Conservation (phyloP, 1,140 invertebrate species). For the Pteromalus puparum region DNA sequence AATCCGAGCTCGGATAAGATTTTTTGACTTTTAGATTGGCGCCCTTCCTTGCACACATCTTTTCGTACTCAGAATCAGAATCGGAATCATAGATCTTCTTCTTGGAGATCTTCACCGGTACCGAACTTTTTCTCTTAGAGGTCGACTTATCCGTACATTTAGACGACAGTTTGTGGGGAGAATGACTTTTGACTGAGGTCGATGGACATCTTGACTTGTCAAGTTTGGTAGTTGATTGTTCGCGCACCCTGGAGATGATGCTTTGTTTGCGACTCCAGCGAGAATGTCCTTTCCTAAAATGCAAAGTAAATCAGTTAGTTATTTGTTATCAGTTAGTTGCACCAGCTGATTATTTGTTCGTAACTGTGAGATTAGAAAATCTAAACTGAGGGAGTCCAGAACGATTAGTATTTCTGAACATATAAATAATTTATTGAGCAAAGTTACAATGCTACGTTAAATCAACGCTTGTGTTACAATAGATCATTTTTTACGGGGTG, state of each 20-base stretch:
- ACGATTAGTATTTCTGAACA: not conserved
- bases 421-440: slow-evolving; percentile 36
- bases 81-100: not conserved
- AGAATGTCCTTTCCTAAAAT: slow-evolving; percentile 40
- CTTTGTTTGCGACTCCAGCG: slow-evolving; percentile 16
- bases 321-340: too few species aligned
- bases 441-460: not conserved
- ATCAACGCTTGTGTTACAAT: not conserved
- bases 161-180: not conserved
- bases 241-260: slow-evolving; percentile 29
- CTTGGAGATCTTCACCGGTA: not conserved
- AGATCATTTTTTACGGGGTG: not conserved
- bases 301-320: slow-evolving; percentile 43
- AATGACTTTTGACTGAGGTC: not conserved
- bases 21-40: too few species aligned
- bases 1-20: not conserved
- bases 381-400: not conserved
- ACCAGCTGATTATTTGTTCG: slow-evolving; percentile 3
- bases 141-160: not conserved
- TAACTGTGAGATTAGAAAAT: not conserved
- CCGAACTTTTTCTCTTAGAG: not conserved
- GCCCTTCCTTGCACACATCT: too few species aligned
- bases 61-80: too few species aligned
- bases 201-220: not conserved
- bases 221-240: not conserved